A percentile compares a stretch with the other conserved stretches of the same genome.
phyloP scores from a whole-genome alignment of 53 echinoderm and acorn worm species.

The Glandiceps talaboti region DNA sequence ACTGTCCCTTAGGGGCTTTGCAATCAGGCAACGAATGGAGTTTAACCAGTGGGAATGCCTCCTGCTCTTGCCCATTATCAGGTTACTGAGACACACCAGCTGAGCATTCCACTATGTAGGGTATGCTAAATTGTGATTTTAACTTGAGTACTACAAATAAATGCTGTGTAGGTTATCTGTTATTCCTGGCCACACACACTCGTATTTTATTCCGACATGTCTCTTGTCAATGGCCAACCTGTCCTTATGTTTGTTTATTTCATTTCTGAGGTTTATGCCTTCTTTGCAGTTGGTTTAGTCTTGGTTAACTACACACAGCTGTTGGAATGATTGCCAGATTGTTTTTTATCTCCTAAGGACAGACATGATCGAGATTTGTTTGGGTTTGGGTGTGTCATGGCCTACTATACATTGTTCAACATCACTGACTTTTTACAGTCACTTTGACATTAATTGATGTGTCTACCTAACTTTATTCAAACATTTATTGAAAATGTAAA shows the following conservation, averaged over 20 bases:
- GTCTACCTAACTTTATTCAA: too few relatives aligned
- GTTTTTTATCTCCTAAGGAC: too few relatives aligned
- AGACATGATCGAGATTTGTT: too few relatives aligned
- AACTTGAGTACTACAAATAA: not conserved
- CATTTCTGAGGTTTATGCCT: not conserved
- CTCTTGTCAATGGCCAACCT: not conserved
- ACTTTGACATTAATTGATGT: too few relatives aligned
- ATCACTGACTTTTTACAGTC: too few relatives aligned
- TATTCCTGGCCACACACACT: not conserved
- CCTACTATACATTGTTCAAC: too few relatives aligned
- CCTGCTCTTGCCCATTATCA: not conserved
- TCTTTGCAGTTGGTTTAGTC: not conserved
- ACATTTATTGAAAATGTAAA: too few relatives aligned
- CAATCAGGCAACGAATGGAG: not conserved
- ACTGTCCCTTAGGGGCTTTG: not conserved
- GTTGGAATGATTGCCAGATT: too few relatives aligned
- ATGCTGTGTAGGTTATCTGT: not conserved
- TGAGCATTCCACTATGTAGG: not conserved
- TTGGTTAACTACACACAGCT: not conserved
- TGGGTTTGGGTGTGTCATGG: too few relatives aligned
- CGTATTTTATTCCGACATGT: not conserved
- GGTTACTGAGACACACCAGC: not conserved
- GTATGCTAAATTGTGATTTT: not conserved
- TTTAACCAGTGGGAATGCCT: not conserved
- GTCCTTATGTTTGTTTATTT: not conserved